A percentile compares a stretch with the other conserved stretches of the same genome.
phyloP scores from a whole-genome alignment of 2,113 vertebrate genomes.

The Cacatua alba region DNA sequence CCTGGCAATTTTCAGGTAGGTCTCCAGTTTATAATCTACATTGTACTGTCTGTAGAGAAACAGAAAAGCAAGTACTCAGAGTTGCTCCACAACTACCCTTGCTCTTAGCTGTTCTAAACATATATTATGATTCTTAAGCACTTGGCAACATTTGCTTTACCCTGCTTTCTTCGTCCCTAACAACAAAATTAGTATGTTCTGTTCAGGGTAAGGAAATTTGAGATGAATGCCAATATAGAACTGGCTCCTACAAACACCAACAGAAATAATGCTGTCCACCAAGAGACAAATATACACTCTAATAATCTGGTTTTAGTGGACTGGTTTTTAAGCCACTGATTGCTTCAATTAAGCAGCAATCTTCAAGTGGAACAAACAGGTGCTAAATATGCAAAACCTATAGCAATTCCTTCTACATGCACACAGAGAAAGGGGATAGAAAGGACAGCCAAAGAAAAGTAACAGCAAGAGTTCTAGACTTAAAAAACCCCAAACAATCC shows the following conservation, averaged over 20 bases:
- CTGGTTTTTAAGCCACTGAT: not conserved
- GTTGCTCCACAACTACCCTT: not conserved
- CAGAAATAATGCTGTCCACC: not conserved
- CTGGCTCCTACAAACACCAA: not conserved
- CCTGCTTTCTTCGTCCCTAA: not conserved
- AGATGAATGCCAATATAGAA: not conserved
- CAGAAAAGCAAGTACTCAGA: conserved; percentile 2
- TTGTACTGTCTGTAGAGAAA: conserved; percentile 88
- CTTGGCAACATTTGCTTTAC: not conserved
- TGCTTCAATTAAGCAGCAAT: not conserved
- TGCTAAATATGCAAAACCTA: not conserved
- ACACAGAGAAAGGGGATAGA: not conserved
- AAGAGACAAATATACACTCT: not conserved
- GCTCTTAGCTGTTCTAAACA: not conserved
- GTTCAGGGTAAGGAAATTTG: not conserved
- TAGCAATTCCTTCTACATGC: not conserved
- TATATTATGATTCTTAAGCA: not conserved
- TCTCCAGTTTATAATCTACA: conserved; percentile 97
- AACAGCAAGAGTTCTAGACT: not conserved
- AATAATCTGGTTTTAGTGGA: not conserved
- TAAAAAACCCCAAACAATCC: not conserved
- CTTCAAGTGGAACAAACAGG: not conserved
- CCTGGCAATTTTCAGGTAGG: conserved; percentile 96
- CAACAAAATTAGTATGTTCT: not conserved
- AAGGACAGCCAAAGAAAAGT: not conserved